A percentile compares a stretch with the other conserved stretches of the same genome.
Evolutionary conservation across 2,113 vertebrate species (phyloP).

Genomic region (Marcusenius ussheri): DNA sequence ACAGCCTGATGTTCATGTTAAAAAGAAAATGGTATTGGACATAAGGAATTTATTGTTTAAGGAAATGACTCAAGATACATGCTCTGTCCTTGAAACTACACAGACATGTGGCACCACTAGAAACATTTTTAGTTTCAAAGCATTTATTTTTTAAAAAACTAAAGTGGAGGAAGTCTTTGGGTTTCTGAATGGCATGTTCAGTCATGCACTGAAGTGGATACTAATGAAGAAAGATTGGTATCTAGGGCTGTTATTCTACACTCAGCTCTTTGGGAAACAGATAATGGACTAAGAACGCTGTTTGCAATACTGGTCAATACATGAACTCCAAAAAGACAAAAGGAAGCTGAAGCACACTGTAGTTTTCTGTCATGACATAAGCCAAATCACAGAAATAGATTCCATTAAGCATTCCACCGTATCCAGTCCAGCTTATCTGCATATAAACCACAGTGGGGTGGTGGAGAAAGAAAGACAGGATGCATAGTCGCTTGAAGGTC

Average conservation of each 20-base stretch:
- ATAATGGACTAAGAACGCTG: neutral
- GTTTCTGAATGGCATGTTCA: neutral
- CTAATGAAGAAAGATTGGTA: neutral
- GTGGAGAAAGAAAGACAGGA: neutral
- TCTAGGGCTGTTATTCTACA: neutral
- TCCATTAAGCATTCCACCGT: neutral
- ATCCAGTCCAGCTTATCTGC: neutral
- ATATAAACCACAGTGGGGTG: neutral
- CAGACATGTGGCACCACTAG: neutral
- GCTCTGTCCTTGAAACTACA: neutral
- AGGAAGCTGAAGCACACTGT: neutral
- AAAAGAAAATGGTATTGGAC: neutral
- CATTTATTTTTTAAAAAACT: neutral
- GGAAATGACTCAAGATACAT: neutral
- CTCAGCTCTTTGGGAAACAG: neutral
- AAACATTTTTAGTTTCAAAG: neutral
- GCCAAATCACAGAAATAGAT: neutral
- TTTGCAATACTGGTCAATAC: neutral
- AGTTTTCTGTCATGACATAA: neutral
- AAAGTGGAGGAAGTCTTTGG: neutral
- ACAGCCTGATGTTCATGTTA: neutral
- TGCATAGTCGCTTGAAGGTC: neutral
- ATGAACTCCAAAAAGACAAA: neutral
- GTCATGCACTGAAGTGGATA: neutral
- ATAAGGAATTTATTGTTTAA: neutral